phyloP scores from a whole-genome alignment of 2,113 vertebrate species.

The Lampris megalopsis region DNA sequence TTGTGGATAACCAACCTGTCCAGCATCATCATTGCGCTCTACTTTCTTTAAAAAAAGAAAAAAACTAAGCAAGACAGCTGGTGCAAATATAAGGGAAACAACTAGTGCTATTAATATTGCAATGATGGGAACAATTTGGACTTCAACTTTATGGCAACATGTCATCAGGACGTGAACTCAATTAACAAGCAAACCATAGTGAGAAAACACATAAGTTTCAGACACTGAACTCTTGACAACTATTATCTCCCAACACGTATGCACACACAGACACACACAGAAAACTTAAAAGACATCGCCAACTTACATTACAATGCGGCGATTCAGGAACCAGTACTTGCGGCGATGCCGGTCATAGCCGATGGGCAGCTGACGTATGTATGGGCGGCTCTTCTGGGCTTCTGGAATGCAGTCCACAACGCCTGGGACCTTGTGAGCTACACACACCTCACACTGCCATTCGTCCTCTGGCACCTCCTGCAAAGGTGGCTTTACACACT shows the following conservation, averaged over 20 bases:
- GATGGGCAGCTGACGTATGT: slow-evolving; percentile 94
- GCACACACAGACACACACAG: background rate
- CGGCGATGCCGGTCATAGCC: slow-evolving; percentile 92
- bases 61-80: background rate
- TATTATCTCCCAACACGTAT: background rate
- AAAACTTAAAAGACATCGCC: background rate
- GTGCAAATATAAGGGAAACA: slow-evolving; percentile 1
- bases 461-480: slow-evolving; percentile 98
- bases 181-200: no score
- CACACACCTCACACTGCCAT: slow-evolving; percentile 99
- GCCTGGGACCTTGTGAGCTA: slow-evolving; percentile 95
- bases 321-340: slow-evolving; percentile 98
- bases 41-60: no score
- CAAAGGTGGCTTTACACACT: slow-evolving; percentile 96
- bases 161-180: no score
- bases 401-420: slow-evolving; percentile 96
- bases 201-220: no score
- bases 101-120: background rate
- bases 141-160: no score
- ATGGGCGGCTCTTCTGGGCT: slow-evolving; percentile 94
- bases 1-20: no score
- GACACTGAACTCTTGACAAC: no score
- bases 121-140: no score
- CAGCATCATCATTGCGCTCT: no score
- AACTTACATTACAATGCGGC: slow-evolving; percentile 95